Percentiles rank a stretch among this genome's conserved stretches.
These are phyloP conservation scores for Callipepla squamata DNA, from an alignment of 2,113 vertebrate species.

Conservation along the genomic window DNA sequence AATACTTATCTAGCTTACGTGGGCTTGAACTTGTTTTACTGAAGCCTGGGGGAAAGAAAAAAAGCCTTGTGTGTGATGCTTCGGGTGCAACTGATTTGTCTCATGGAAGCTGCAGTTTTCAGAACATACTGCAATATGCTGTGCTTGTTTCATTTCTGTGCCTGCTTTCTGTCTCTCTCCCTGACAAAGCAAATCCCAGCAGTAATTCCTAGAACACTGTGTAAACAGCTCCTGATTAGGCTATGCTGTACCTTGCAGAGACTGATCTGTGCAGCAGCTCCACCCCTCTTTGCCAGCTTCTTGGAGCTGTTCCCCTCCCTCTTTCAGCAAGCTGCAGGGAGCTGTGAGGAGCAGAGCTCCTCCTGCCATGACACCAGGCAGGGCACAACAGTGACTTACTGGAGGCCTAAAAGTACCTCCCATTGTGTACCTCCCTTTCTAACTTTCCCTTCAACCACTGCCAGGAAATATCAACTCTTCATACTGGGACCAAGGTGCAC, in stretches of 20 bases:
- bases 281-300: constrained; percentile 5
- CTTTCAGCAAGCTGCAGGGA: background rate
- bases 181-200: constrained; percentile 53
- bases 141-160: constrained; percentile 29
- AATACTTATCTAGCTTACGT: background rate
- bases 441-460: background rate
- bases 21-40: background rate
- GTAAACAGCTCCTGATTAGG: background rate
- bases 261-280: background rate
- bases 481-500: background rate
- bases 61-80: background rate
- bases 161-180: background rate
- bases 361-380: background rate
- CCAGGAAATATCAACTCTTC: background rate
- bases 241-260: constrained; percentile 15
- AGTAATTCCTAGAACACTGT: constrained; percentile 37
- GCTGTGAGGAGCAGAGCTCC: background rate
- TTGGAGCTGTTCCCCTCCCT: background rate
- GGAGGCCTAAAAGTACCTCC: background rate
- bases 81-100: background rate
- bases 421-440: background rate
- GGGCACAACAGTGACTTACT: background rate
- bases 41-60: too few relatives aligned
- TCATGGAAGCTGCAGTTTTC: background rate
- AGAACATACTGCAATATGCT: background rate